Base-by-base conservation (phyloP, 2,888 invertebrate species). In the Melikaiella ostensackeni region DNA sequence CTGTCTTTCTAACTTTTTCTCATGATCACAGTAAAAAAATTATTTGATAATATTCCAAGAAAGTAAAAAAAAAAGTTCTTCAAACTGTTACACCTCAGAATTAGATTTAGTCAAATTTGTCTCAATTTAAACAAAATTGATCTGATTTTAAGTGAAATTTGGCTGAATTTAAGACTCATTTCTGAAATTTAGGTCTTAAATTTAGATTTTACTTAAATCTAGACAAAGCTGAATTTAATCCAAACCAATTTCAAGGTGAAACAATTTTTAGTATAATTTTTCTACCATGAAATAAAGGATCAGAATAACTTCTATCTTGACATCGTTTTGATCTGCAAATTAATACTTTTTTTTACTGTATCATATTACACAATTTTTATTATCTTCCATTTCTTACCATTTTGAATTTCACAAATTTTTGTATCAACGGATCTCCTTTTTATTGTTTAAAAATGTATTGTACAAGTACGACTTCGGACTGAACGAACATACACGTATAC, bases 321-420 rank as follows among this genome's bases (percentile, higher is more conserved):
- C 19, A 46, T 46, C 42, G 42, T 16, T 46, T 46, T 46, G 16
- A 19, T 46, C 42, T 5, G 19, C 42, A 55, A 4, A 21, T 3
- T 9, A 3, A 21, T 9, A 21, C 55, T 21, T 55, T 77, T 55
- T 77, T 80, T 75, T 66, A 66, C 61, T 77, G 55, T 74, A 75
- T 76, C 74, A 24, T 66, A 73, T 74, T 74, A 79, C 76, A 75
- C 76, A 75, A 75, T 78, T 74, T 70, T 70, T 77, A 78, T 77
- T 77, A 74, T 80, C 66, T 70, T 75, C 78, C 62, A 75, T 75
- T 76, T 74, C 73, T 76, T 74, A 50, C 62, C 61, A 42, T 75
- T 70, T 62, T 77, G 62, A 19, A 21, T 64, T 35, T 74, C 1
- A 63, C 33, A 64, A 59, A 75, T 24, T 75, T 64, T 61, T 24